These are phyloP conservation scores for Papilio machaon DNA, from an alignment of 1,140 invertebrate genomes.

Conservation along the genomic window DNA sequence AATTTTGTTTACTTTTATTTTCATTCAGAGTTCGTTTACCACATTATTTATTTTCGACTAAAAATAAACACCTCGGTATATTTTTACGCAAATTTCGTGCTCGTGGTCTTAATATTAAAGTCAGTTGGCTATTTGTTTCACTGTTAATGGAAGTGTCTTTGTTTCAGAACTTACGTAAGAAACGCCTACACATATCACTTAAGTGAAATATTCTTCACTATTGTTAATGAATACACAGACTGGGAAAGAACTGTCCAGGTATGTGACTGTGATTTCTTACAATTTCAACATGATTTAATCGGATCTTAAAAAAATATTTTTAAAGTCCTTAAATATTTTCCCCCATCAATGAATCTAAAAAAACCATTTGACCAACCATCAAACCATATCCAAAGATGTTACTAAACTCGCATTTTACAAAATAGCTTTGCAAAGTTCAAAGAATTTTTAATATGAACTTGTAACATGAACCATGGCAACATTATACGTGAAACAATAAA, in stretches of 20 bases:
- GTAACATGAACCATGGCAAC: background rate
- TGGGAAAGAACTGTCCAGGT: slow-evolving; percentile 94
- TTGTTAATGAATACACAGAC: slow-evolving; percentile 98
- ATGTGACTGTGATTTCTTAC: slow-evolving; percentile 40
- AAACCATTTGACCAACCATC: background rate
- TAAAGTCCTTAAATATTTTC: too few species aligned
- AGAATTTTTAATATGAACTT: slow-evolving; percentile 1
- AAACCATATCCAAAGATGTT: background rate
- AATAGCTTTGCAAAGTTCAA: background rate
- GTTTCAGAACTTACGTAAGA: slow-evolving; percentile 92
- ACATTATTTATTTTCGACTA: background rate
- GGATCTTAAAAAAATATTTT: too few species aligned
- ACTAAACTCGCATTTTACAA: background rate
- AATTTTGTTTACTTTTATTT: background rate
- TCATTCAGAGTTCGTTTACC: background rate
- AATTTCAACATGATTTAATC: too few species aligned
- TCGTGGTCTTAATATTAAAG: background rate
- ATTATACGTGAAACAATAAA: background rate
- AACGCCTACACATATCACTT: slow-evolving; percentile 97
- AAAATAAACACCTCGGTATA: background rate
- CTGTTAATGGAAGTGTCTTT: slow-evolving; percentile 36
- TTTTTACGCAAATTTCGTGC: too few species aligned
- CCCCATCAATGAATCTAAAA: background rate
- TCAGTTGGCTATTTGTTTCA: slow-evolving; percentile 15
- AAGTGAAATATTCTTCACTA: slow-evolving; percentile 98